Evolutionary conservation across 1,140 invertebrate species (phyloP), one percentile per base, ranked within the genome.

Genomic region (Drosophila pruinosa): DNA sequence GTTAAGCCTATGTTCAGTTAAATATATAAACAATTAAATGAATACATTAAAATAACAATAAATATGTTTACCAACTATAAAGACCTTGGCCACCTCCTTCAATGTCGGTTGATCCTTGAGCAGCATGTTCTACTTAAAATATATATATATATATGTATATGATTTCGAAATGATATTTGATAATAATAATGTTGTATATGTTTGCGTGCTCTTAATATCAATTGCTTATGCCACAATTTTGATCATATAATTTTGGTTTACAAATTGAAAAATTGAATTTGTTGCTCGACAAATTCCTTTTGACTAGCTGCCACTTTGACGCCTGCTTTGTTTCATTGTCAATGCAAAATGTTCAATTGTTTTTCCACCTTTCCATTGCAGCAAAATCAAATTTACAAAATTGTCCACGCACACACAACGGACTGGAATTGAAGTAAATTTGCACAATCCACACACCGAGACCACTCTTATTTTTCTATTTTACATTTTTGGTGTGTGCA

Each of bases 351-450:
- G 14, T 12, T 7, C 21, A 47, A 24, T 24, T 26, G 43, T 47
- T 26, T 10, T 8, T 48, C 14, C 26, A 4, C 15, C 14, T 12
- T 21, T 31, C 26, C 36, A 50, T 0, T 28, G 3, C 7, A 31
- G 26, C 36, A 67, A 81, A 72, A 74, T 62, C 38, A 81, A 78
- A 73, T 82, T 78, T 82, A 39, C 61, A 67, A 81, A 72, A 76
- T 68, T 81, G 56, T 75, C 22, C 38, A 59, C 47, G 41, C 41
- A 53, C 65, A 77, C 62, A 69, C n/a, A n/a, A n/a, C n/a, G n/a
- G n/a, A n/a, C 36, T 15, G 34, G 59, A 76, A 72, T 81, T 81
- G 50, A 45, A 64, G 62, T 61, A 61, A 70, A 82, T 81, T 81
- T 78, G 34, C 78, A 65, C 65, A 63, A 21, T 14, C 38, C n/a